Percentiles rank a stretch among this genome's conserved stretches.
Evolutionary conservation across 2,113 vertebrate genomes (phyloP).

Genomic region (Eudyptes chrysolophus): DNA sequence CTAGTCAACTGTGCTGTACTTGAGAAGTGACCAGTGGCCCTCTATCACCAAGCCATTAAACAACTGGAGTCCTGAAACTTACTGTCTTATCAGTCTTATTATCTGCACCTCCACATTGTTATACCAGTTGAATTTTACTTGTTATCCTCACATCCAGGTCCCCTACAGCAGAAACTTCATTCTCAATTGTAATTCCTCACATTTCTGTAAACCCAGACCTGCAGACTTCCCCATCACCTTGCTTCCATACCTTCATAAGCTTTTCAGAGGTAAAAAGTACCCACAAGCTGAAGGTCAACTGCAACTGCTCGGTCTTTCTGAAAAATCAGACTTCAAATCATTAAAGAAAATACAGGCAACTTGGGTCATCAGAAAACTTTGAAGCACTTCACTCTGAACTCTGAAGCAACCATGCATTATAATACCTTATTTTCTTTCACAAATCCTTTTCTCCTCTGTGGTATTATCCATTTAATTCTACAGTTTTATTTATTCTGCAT

Average conservation of each 20-base stretch:
- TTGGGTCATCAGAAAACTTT: neutral
- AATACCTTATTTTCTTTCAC: neutral
- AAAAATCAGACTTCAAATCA: neutral
- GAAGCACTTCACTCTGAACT: neutral
- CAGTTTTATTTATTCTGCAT: neutral
- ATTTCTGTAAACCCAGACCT: neutral
- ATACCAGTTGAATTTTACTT: neutral
- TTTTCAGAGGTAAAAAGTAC: neutral
- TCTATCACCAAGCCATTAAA: neutral
- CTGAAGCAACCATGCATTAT: neutral
- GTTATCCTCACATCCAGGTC: neutral
- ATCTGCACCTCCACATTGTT: neutral
- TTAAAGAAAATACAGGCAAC: neutral
- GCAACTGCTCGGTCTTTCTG: neutral
- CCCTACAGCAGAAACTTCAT: neutral
- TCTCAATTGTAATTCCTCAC: neutral
- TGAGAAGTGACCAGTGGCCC: neutral
- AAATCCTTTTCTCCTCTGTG: neutral
- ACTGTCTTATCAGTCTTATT: neutral
- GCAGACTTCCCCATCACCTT: neutral
- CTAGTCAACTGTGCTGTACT: neutral
- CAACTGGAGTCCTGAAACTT: neutral
- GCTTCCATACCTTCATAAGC: neutral
- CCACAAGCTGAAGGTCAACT: neutral
- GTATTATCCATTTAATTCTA: neutral